Evolutionary conservation across 2,113 vertebrate genomes (phyloP), one percentile per base, ranked within the genome.

Genomic region (Ursus arctos): DNA sequence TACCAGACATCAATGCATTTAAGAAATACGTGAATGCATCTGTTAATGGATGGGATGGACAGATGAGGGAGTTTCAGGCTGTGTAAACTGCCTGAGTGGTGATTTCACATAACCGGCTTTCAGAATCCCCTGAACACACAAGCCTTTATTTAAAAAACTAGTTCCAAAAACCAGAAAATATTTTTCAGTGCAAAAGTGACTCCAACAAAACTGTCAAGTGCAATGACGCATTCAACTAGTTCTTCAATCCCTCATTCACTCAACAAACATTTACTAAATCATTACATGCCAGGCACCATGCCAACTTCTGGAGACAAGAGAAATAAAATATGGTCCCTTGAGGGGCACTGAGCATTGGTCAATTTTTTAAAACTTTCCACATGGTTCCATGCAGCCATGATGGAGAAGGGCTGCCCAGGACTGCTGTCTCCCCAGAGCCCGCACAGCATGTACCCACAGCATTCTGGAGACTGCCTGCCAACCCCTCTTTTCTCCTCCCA

Each of bases 181-280:
- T 59, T 94, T 81, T 43, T 92, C 36, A 53, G 83, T 16, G 40
- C 40, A 97, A 96, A 98, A 82, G 61, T 6, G 18, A 72, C 90
- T 96, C 97, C 77, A 81, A 95, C 61, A 96, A 67, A 92, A 87
- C 84, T 84, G 87, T 97, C 95, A 92, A 76, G 71, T 47, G 80
- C 85, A 93, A 71, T 0, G 18, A 96, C 0, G 7, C 91, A 81
- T 97, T 97, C 59, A 97, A 97, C 47, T 40, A 90, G 83, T 81
- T 43, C 63, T 82, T 85, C 93, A 76, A 47, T 84, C 84, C 74
- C 49, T 93, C 96, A 63, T 96, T 97, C 96, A 96, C 69, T 95
- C 93, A 84, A 55, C 93, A 94, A 88, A 93, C 94, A 97, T 49
- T 81, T 33, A 80, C 69, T 94, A 74, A 90, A 91, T 94, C 93